Evolutionary conservation across 2,888 invertebrate genomes (phyloP), one percentile per base, ranked within the genome.

Genomic region (Vanessa cardui): DNA sequence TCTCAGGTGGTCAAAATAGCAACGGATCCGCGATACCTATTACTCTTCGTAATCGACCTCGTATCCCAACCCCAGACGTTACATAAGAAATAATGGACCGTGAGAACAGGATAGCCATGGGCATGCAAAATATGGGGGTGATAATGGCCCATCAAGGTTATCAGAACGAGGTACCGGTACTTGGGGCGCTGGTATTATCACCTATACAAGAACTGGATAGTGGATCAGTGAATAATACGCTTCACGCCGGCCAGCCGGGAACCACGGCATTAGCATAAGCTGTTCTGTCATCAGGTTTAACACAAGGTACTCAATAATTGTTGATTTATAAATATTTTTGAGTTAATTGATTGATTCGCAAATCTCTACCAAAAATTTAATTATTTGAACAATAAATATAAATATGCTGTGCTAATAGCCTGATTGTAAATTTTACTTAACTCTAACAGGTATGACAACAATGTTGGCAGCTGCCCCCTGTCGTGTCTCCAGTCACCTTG

Each of bases 11-110:
- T 47, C 93, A 94, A 77, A 96, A 96, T 84, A 92, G 96, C 77
- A 96, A 96, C 83, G 96, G 96, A 6, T 90, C 95, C 0, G 94
- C 94, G 16, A 89, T 95, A 46, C 94, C 95, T 8, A 94, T 94
- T 72, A 94, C 94, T 18, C 89, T 96, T 71, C 96, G 96, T 81
- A 96, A 96, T 80, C 94, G 97, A 65, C 97, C 97, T n/a, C 94
- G 97, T 63, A 97, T 98, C 76, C 97, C 97, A 49, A 97, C 97
- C 8, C 97, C 97, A 0, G 97, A 97, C 83, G 97, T 97, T 8
- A 95, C 96, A 45, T 97, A 97, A 86, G 97, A 97, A 84, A 94
- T 95, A 26, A 92, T 95, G 69, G 96, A 96, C 77, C 94, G 95
- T 65, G 96, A 96, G 79, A 94, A 94, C 80, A 93, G 95, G 65